These are phyloP conservation scores for Cynopterus brachyotis DNA, from an alignment of 2,113 vertebrate genomes.

Conservation along the genomic window DNA sequence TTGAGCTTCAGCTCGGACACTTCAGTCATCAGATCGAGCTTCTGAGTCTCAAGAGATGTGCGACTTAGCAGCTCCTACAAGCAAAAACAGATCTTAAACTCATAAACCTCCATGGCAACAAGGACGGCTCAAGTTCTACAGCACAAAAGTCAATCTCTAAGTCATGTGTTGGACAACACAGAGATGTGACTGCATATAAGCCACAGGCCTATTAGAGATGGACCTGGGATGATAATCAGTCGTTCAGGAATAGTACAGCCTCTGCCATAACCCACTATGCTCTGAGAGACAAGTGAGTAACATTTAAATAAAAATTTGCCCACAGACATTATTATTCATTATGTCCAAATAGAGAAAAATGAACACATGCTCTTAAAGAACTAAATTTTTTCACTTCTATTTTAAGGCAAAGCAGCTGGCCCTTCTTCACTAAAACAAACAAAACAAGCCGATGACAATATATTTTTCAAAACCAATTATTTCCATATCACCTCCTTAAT, in stretches of 20 bases:
- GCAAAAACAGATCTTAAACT: slow-evolving; percentile 58
- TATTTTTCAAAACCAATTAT: slow-evolving; percentile 36
- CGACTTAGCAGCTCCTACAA: slow-evolving; percentile 94
- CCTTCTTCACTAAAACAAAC: slow-evolving; percentile 13
- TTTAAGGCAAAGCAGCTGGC: background rate
- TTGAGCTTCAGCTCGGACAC: slow-evolving; percentile 96
- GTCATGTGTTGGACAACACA: background rate
- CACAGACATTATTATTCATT: slow-evolving; percentile 27
- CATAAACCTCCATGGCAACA: background rate
- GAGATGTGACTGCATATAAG: background rate
- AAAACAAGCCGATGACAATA: background rate
- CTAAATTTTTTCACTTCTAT: background rate
- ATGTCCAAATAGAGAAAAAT: slow-evolving; percentile 31
- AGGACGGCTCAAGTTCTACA: background rate
- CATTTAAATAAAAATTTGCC: background rate
- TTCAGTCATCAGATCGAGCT: slow-evolving; percentile 94
- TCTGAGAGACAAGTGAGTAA: background rate
- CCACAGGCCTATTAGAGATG: background rate
- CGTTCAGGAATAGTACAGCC: background rate
- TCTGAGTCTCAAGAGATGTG: slow-evolving; percentile 94
- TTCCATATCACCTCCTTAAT: background rate
- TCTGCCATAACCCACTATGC: background rate
- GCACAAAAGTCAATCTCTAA: background rate
- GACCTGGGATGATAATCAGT: background rate
- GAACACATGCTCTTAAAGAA: background rate